Percentiles rank a stretch among this genome's conserved stretches.
These are phyloP conservation scores for Polia nebulosa DNA, from an alignment of 2,888 invertebrate genomes.

Conservation along the genomic window DNA sequence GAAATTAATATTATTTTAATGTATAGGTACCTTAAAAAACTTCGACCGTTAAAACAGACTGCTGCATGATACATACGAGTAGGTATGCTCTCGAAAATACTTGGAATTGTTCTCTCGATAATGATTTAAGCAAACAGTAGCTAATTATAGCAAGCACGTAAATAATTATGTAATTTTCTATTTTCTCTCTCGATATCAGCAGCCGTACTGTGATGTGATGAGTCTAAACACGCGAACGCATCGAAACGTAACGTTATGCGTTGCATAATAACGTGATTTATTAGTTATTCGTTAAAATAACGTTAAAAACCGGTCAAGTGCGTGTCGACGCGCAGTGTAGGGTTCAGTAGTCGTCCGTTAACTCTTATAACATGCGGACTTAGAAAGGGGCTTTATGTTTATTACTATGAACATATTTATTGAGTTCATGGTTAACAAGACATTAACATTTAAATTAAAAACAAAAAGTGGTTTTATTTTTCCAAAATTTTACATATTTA, in stretches of 20 bases:
- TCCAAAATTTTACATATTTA: no score
- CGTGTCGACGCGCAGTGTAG: no score
- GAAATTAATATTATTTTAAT: background rate
- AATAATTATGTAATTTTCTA: slow-evolving; percentile 48
- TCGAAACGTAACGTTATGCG: slow-evolving; percentile 56
- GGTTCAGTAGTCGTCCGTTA: no score
- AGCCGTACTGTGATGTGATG: slow-evolving; percentile 71
- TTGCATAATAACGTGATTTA: slow-evolving; percentile 22
- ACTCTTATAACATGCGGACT: no score
- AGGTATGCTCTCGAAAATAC: background rate
- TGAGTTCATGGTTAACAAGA: no score
- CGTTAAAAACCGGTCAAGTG: no score
- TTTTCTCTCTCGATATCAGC: slow-evolving; percentile 81
- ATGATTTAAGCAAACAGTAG: slow-evolving; percentile 20
- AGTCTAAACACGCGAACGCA: slow-evolving; percentile 74
- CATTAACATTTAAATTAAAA: no score
- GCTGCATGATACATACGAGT: no score
- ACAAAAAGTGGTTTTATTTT: no score
- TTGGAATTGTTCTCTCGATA: slow-evolving; percentile 1
- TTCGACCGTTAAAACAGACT: no score
- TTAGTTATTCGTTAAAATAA: slow-evolving; percentile 20
- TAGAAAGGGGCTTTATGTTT: no score
- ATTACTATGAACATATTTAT: no score
- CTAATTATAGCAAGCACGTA: slow-evolving; percentile 18
- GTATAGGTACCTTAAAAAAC: background rate